A percentile compares a stretch with the other conserved stretches of the same genome.
Evolutionary conservation across 2,888 invertebrate genomes (phyloP).

Genomic region (Acanthoscelides obtectus): DNA sequence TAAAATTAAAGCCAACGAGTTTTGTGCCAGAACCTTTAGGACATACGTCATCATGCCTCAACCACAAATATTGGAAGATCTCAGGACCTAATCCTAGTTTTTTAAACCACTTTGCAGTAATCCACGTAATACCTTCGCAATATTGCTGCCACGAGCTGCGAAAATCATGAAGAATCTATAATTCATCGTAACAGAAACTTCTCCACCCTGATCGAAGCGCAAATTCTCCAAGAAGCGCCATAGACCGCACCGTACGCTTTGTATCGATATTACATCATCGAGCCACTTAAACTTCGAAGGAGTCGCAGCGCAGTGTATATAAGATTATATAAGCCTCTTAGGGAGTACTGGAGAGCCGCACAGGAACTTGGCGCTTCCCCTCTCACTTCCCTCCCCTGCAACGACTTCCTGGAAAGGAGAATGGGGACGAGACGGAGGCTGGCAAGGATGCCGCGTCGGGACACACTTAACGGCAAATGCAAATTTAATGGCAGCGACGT

Average conservation of each 20-base stretch:
- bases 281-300: slow-evolving; percentile 40
- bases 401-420: slow-evolving; percentile 37
- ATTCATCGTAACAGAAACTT: background rate
- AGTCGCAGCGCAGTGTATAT: background rate
- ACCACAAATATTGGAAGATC: no score
- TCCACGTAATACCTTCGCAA: no score
- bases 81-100: no score
- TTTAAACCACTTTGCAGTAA: no score
- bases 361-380: slow-evolving; percentile 14
- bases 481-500: slow-evolving; percentile 49
- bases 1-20: no score
- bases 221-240: background rate
- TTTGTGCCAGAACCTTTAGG: no score
- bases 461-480: slow-evolving; percentile 47
- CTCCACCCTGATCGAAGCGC: background rate
- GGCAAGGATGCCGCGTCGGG: background rate
- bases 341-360: slow-evolving; percentile 37
- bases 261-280: slow-evolving; percentile 42
- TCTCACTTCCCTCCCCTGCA: slow-evolving; percentile 19
- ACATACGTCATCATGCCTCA: no score
- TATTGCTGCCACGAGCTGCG: no score
- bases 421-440: slow-evolving; percentile 31
- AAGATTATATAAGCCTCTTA: slow-evolving; percentile 45
- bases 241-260: background rate
- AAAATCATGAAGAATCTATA: no score